Conservation (phyloP, 2,113 vertebrate genomes). For the Mustelus asterias region DNA sequence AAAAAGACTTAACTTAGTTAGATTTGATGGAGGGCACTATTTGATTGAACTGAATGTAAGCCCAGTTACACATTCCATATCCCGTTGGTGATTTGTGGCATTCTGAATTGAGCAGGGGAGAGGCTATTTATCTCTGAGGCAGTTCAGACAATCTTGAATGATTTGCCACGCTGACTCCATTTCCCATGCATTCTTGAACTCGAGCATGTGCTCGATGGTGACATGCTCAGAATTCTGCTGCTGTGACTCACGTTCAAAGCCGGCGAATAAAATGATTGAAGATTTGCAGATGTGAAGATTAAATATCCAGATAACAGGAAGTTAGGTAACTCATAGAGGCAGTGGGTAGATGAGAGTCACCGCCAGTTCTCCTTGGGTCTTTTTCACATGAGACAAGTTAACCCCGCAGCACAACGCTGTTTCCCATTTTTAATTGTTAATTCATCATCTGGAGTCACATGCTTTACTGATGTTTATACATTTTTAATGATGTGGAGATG, state of each 20-base stretch:
- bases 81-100: too few relatives aligned
- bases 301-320: conserved; percentile 23
- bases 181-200: conserved; percentile 24
- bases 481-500: too few relatives aligned
- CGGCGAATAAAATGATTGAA: neutral
- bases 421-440: neutral
- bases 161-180: neutral
- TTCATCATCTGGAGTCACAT: neutral
- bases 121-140: neutral
- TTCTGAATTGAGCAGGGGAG: neutral
- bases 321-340: neutral
- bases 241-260: neutral
- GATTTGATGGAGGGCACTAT: neutral
- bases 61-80: neutral
- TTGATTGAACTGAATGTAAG: neutral
- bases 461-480: too few relatives aligned
- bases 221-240: neutral
- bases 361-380: neutral
- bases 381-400: neutral
- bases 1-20: too few relatives aligned
- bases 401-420: neutral
- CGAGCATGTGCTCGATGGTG: neutral
- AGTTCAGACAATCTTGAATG: neutral
- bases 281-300: neutral
- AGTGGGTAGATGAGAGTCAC: neutral